Evolutionary conservation across 2,888 invertebrate species (phyloP), one percentile per base, ranked within the genome.

Genomic region (Melinaea menophilus): DNA sequence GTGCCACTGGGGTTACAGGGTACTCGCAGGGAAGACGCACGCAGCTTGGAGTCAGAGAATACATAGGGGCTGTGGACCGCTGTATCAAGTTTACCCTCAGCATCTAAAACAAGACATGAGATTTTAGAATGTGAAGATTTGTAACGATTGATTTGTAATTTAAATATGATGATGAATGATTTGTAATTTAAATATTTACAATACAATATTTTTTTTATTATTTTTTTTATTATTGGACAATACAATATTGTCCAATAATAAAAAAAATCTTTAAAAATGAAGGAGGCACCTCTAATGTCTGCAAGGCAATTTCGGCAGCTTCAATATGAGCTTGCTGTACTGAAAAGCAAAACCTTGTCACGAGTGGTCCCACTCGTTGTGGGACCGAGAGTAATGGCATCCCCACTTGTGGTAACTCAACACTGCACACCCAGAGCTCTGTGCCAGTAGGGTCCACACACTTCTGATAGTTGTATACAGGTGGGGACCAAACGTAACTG

Each of bases 401-500:
- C 0, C 86, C 87, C 2, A 90, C 82, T 56, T 78, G 75, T 0
- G 88, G 87, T 31, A 90, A 73, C 56, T 86, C 84, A 2, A 90
- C 77, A 59, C 74, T 73, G 37, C 81, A 82, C 2, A 83, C 62
- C 85, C 86, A 90, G 37, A 85, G 59, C 41, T 84, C 86, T 0
- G 69, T 62, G 9, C 80, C 81, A 2, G 74, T 66, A 0, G 71
- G 69, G 69, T 84, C 83, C 0, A 79, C 12, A 62, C 79, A 81
- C 62, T 84, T 86, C 61, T 84, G 81, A 70, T 80, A 88, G 4
- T 77, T 78, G 62, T 89, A 90, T 0, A 75, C 67, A 3, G 90
- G 90, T 3, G 77, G 72, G 0, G 80, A 73, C 90, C 90, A 90
- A 71, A 76, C 78, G 67, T 88, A 87, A 37, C 90, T 90, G 71